phyloP scores from a whole-genome alignment of 2,888 invertebrate genomes.

The Cepaea hortensis region DNA sequence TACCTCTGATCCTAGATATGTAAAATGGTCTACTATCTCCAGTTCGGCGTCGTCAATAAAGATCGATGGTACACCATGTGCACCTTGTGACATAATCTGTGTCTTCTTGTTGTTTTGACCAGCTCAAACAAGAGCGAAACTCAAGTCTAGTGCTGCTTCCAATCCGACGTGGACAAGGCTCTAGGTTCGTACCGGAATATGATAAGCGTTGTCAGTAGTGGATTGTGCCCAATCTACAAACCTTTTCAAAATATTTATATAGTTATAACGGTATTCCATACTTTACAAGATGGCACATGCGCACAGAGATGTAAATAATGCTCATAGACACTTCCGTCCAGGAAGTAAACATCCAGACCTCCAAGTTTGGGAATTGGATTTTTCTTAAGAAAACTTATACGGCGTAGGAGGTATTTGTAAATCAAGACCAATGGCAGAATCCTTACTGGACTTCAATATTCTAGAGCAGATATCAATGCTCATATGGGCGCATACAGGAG shows the following conservation, averaged over 20 bases:
- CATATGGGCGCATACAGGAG: conserved; percentile 59
- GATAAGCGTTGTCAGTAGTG: too few relatives aligned
- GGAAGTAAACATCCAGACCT: conserved; percentile 32
- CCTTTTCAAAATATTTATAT: not conserved
- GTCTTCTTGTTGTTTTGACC: too few relatives aligned
- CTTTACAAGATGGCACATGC: conserved; percentile 7
- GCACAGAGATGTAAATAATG: conserved; percentile 37
- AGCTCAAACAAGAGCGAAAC: too few relatives aligned
- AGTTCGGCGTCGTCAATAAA: too few relatives aligned
- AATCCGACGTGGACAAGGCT: too few relatives aligned
- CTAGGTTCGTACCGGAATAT: too few relatives aligned
- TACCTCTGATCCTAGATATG: too few relatives aligned
- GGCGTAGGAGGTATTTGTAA: not conserved
- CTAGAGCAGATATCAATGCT: conserved; percentile 34
- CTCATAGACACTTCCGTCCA: conserved; percentile 6
- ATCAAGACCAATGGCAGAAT: not conserved
- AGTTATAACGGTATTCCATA: not conserved
- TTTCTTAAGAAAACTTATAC: not conserved
- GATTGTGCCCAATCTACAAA: not conserved
- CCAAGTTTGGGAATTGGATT: not conserved
- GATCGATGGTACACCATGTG: too few relatives aligned
- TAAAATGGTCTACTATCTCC: too few relatives aligned
- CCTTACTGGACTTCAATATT: conserved; percentile 16
- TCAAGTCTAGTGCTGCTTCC: too few relatives aligned
- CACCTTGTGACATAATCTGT: too few relatives aligned